Evolutionary conservation across 2,113 vertebrate genomes (phyloP), one percentile per base, ranked within the genome.

Genomic region (Nothoprocta pentlandii): DNA sequence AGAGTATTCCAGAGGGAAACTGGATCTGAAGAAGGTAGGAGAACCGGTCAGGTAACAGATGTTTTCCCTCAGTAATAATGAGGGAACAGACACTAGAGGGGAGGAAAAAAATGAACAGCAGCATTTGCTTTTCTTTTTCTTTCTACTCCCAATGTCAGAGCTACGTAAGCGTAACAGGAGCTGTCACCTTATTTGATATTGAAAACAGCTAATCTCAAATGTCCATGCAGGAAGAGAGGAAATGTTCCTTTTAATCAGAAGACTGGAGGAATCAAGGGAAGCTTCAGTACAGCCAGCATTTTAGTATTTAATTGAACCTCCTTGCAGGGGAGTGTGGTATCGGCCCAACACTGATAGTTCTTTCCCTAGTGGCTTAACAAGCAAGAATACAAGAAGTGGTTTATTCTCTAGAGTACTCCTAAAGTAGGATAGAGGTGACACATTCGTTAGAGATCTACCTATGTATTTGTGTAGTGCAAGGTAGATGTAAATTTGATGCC

Each of bases 21-120:
- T 58, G 56, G 22, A 71, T 95, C 68, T 74, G 80, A 94, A 36
- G 59, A 92, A 87, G 44, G 36, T 87, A 95, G 46, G 12, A 62
- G 67, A 70, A 80, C 66, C 94, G 42, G 41, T 76, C 81, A 87
- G 68, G 75, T 94, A 94, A 74, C 95, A 95, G 94, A 94, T 92
- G 87, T 94, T 96, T 80, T 94, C 89, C 85, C 85, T 92, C 28
- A 91, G 85, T 94, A 53, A 54, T 39, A 91, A 39, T 44, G 46
- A 83, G 80, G 56, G 54, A 94, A 67, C 46, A 85, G 79, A 81
- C 34, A 85, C 36, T 16, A 46, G 63, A 86, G 64, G 23, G 44
- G 10, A 3, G 19, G 53, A 81, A 81, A 66, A 91, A 51, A 25
- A 70, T 21, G 67, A 91, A 70, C 70, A 94, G 75, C 78, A 75